Conservation (phyloP, 2,113 vertebrate genomes). For the Nesospiza acunhae region DNA sequence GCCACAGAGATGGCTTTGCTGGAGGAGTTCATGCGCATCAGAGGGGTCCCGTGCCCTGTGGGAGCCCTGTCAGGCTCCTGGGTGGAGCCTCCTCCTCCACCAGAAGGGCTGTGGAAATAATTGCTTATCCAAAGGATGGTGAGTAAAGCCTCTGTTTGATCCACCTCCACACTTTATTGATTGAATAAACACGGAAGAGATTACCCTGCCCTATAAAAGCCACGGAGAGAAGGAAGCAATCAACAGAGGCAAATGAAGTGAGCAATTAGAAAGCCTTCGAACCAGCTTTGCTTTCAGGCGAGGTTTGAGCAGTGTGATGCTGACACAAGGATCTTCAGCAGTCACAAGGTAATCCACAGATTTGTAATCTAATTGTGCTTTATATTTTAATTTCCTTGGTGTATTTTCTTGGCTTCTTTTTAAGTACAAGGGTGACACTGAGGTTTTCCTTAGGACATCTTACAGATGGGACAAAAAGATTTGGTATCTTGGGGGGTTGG, state of each 20-base stretch:
- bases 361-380: not conserved
- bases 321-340: not conserved
- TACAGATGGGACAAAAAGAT: not conserved
- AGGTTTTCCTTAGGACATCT: not conserved
- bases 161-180: constrained; percentile 17
- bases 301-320: not conserved
- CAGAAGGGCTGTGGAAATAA: not conserved
- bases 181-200: not conserved
- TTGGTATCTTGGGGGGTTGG: not conserved
- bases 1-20: not conserved
- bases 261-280: not conserved
- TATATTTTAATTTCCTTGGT: not conserved
- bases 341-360: constrained; percentile 32
- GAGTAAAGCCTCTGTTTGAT: constrained; percentile 10
- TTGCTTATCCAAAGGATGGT: not conserved
- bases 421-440: not conserved
- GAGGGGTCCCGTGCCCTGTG: fast-evolving
- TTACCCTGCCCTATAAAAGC: constrained; percentile 10
- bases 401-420: not conserved
- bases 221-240: not conserved
- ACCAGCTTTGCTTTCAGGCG: not conserved
- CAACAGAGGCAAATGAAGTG: not conserved
- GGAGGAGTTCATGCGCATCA: not conserved
- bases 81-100: not conserved
- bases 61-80: not conserved